phyloP scores from a whole-genome alignment of 2,888 invertebrate genomes.

The Tenodera sinensis region DNA sequence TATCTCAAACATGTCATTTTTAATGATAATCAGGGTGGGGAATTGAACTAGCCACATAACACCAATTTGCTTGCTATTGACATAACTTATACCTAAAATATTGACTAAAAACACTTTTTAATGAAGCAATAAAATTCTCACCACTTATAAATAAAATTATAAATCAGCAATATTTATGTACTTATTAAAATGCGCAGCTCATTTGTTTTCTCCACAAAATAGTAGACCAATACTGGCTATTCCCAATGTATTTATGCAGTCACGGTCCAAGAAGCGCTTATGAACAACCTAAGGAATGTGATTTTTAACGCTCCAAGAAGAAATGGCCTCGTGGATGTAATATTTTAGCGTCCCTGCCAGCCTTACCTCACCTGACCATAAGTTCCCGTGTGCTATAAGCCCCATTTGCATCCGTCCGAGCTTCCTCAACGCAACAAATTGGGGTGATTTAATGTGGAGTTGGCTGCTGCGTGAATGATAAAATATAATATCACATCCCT shows the following conservation, averaged over 20 bases:
- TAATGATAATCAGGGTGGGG: too few relatives aligned
- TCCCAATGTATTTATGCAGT: background rate
- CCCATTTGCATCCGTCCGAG: background rate
- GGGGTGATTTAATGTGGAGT: background rate
- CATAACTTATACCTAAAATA: too few relatives aligned
- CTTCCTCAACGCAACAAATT: background rate
- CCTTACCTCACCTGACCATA: background rate
- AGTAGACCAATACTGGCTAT: background rate
- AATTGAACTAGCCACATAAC: too few relatives aligned
- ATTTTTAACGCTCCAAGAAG: background rate
- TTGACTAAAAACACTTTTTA: too few relatives aligned
- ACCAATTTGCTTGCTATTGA: too few relatives aligned
- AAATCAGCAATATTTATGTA: background rate
- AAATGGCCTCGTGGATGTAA: background rate
- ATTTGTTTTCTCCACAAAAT: background rate
- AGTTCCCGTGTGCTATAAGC: background rate
- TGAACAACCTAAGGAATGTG: background rate
- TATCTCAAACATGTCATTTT: too few relatives aligned
- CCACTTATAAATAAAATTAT: too few relatives aligned
- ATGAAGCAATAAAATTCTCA: too few relatives aligned
- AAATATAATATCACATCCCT: background rate
- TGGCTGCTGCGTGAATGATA: background rate
- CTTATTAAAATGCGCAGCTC: background rate
- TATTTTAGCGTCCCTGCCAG: background rate
- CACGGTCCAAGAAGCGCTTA: background rate